Base-by-base conservation (phyloP, 2,888 invertebrate species). In the Harpalus rufipes region DNA sequence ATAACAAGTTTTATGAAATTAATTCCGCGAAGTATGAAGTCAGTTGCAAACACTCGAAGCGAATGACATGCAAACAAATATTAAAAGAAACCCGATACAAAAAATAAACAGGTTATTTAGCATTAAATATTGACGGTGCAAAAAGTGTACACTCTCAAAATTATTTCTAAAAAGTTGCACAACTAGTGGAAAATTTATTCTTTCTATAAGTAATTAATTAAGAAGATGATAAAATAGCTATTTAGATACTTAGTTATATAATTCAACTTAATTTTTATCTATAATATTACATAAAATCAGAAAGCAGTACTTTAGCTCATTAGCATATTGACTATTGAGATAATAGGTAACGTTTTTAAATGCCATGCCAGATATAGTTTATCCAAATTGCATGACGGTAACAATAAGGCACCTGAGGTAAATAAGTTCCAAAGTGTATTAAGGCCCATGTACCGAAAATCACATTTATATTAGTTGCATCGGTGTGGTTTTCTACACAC, bases 31-130 rank as follows among this genome's bases (percentile, higher is more conserved):
- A 32, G 32, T 32, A 32, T 32, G 32, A 32, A 5, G 32, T 32
- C 32, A 32, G 6, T 32, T 32, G 32, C 32, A 32, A 32, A 32
- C 32, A 32, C 32, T 5, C 6, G 6, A 32, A 1, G 1, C 32
- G 32, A 32, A 32, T 32, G 32, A 3, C 32, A 32, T 51, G 44
- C 44, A 51, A 51, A 51, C 44, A 51, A 51, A 8, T 51, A 51
- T 12, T 51, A 51, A 0, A 51, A 51, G 44, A 51, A 51, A 12
- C 8, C 44, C 44, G 44, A 51, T 3, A 51, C 44, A 51, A 51
- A 51, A 51, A 51, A 51, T 51, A 51, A 51, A 51, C 44, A 51
- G 44, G 44, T 51, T 51, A 51, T 51, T 51, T 51, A 51, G 8
- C 6, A 51, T 8, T 12, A 10, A 51, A 51, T 51, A 51, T 51